Conservation (phyloP, 2,797 vertebrate species). For the Thamnophis elegans region DNA sequence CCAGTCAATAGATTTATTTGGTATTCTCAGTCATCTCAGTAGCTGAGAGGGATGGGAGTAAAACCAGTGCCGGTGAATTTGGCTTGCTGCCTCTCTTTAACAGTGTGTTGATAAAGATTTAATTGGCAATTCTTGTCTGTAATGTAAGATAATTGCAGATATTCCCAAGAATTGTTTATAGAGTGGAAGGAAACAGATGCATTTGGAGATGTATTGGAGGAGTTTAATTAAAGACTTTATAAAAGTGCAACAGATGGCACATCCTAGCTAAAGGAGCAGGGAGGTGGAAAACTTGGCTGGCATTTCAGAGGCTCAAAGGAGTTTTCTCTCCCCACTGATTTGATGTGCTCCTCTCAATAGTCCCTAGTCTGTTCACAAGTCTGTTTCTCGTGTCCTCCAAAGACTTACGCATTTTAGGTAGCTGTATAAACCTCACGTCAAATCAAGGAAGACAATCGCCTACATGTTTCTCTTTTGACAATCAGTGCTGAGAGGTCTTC, state of each 20-base stretch:
- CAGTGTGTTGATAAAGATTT: conserved; percentile 61
- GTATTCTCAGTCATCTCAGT: conserved; percentile 10
- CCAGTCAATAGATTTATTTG: conserved; percentile 10
- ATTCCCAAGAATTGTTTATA: conserved; percentile 59
- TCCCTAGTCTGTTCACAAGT: background rate
- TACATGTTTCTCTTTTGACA: background rate
- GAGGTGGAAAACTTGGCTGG: background rate
- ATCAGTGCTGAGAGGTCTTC: background rate
- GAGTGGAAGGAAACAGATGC: conserved; percentile 48
- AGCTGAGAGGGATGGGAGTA: background rate
- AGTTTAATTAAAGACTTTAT: conserved; percentile 58
- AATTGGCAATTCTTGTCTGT: conserved; percentile 67
- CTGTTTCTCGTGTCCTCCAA: background rate
- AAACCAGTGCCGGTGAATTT: conserved; percentile 31
- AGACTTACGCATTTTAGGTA: background rate
- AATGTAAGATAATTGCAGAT: conserved; percentile 65
- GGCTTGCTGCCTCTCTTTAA: conserved; percentile 58
- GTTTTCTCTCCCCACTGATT: conserved; percentile 10
- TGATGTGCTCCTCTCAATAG: background rate
- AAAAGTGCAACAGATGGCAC: conserved; percentile 52
- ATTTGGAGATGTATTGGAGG: conserved; percentile 50
- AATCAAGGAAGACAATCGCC: background rate
- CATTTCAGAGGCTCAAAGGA: background rate
- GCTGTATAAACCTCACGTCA: background rate
- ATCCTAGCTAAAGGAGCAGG: conserved; percentile 9